phyloP scores from a whole-genome alignment of 2,888 invertebrate species.

The Lissocephala sabroskyi region DNA sequence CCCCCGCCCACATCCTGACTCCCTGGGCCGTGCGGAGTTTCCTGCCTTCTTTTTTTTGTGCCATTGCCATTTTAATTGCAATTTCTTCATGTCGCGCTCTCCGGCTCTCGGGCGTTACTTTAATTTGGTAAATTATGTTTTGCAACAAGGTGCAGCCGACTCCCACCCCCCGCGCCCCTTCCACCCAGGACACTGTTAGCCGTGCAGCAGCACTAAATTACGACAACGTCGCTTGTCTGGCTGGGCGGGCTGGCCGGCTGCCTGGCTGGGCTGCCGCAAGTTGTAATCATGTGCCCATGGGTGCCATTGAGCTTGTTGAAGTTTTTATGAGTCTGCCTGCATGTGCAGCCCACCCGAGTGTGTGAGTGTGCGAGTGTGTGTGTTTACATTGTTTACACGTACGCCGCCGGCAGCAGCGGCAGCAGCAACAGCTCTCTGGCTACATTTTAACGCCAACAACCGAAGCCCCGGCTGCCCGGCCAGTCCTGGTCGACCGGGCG shows the following conservation, averaged over 20 bases:
- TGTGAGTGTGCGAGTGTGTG: constrained; percentile 4
- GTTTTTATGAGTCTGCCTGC: constrained; percentile 55
- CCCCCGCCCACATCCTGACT: too few species aligned
- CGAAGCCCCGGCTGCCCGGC: background rate
- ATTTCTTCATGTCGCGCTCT: constrained; percentile 29
- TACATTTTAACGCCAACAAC: constrained; percentile 17
- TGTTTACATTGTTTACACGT: constrained; percentile 52
- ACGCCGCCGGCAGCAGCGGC: constrained; percentile 24
- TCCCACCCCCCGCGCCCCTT: background rate
- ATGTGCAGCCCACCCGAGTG: constrained; percentile 11
- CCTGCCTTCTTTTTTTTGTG: background rate
- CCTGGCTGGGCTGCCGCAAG: constrained; percentile 36
- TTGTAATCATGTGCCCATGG: constrained; percentile 54
- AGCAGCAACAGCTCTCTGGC: background rate
- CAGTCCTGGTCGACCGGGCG: background rate
- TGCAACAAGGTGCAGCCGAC: constrained; percentile 32
- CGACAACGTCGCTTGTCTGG: constrained; percentile 24
- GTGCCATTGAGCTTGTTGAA: constrained; percentile 59
- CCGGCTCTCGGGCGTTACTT: constrained; percentile 29
- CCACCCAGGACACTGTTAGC: background rate
- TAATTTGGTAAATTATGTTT: constrained; percentile 54
- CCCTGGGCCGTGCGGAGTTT: too few species aligned
- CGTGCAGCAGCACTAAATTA: constrained; percentile 40
- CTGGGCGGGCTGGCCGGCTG: constrained; percentile 5
- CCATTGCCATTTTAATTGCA: constrained; percentile 30